A percentile compares a stretch with the other conserved stretches of the same genome.
These are phyloP conservation scores for Crenuchus spilurus DNA, from an alignment of 2,797 vertebrate genomes.

Conservation along the genomic window DNA sequence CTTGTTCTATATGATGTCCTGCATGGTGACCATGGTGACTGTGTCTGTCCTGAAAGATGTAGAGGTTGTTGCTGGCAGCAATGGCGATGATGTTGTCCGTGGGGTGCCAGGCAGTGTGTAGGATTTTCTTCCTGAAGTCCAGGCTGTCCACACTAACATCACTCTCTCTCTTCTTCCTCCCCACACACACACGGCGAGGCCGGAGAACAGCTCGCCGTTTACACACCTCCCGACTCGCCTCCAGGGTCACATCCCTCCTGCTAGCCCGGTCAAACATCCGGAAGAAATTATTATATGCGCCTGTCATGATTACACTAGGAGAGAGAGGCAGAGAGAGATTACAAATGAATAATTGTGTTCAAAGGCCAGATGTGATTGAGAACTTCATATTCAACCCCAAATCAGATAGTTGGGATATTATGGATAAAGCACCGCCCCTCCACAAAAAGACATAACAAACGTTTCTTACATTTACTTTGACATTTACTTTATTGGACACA, in stretches of 20 bases:
- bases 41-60: conserved; percentile 60
- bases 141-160: conserved; percentile 61
- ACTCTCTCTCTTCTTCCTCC: conserved; percentile 54
- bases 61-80: conserved; percentile 60
- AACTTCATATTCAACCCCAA: too few relatives aligned
- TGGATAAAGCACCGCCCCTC: too few relatives aligned
- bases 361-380: too few relatives aligned
- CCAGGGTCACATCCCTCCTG: conserved; percentile 56
- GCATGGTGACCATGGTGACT: conserved; percentile 36
- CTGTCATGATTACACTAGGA: conserved; percentile 60
- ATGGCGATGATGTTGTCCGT: conserved; percentile 62
- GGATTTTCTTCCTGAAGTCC: conserved; percentile 61
- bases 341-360: too few relatives aligned
- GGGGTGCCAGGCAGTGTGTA: conserved; percentile 60
- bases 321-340: neutral
- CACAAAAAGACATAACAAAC: too few relatives aligned
- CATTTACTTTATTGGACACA: too few relatives aligned
- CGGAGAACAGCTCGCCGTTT: conserved; percentile 56
- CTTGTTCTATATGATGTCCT: conserved; percentile 40
- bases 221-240: conserved; percentile 58
- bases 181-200: conserved; percentile 55
- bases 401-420: too few relatives aligned
- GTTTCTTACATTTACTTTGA: too few relatives aligned
- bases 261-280: conserved; percentile 61
- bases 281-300: conserved; percentile 62